Conservation (phyloP, 2,888 invertebrate species). For the Biston betularia region DNA sequence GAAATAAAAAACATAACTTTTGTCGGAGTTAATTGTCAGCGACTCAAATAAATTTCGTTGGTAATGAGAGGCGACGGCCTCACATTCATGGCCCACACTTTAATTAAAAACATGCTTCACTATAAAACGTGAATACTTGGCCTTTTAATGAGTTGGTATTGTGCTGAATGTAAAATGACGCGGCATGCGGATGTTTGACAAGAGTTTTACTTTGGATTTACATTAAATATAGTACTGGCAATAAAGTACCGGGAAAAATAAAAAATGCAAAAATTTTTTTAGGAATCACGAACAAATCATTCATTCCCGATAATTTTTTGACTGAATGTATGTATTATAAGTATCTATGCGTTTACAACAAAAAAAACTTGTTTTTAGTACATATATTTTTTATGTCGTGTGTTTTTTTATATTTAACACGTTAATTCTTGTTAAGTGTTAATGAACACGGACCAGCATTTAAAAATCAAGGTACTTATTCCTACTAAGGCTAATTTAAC, state of each 20-base stretch:
- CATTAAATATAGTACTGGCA: too few species aligned
- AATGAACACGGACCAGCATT: not conserved
- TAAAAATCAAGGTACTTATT: not conserved
- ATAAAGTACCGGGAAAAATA: too few species aligned
- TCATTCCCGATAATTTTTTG: too few species aligned
- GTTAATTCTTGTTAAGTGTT: too few species aligned
- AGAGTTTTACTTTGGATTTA: not conserved
- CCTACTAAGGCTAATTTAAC: not conserved
- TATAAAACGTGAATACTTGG: not conserved
- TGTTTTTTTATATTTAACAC: too few species aligned
- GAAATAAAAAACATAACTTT: not conserved
- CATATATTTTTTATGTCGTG: too few species aligned
- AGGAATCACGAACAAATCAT: too few species aligned
- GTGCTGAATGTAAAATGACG: not conserved
- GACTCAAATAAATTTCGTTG: not conserved
- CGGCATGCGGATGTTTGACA: too few species aligned
- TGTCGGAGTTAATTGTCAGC: not conserved
- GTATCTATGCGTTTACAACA: too few species aligned
- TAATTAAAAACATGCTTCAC: slow-evolving; percentile 1
- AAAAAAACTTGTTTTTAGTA: too few species aligned
- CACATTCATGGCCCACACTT: not conserved
- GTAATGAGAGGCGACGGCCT: not conserved
- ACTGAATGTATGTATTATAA: too few species aligned
- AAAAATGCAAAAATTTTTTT: too few species aligned
- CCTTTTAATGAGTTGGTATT: not conserved